A percentile compares a stretch with the other conserved stretches of the same genome.
These are phyloP conservation scores for Periphyllus acericola DNA, from an alignment of 2,888 invertebrate species.

Conservation along the genomic window DNA sequence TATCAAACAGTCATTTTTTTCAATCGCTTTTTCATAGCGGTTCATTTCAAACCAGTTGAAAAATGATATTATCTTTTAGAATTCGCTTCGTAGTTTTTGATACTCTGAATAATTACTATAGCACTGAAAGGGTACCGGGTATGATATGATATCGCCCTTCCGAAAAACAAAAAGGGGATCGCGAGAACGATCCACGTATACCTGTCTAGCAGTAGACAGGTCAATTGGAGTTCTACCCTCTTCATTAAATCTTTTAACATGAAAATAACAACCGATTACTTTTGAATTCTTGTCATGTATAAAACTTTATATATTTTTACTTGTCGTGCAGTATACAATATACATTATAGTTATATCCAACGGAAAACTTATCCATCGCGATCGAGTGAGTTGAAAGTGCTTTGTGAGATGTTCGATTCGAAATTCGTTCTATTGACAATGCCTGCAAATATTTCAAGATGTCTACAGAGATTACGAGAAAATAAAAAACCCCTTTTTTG, in stretches of 20 bases:
- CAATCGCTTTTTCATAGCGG: no score
- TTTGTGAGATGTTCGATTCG: not conserved
- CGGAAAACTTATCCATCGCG: not conserved
- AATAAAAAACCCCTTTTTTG: conserved; percentile 1
- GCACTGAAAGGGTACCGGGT: not conserved
- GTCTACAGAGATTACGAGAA: not conserved
- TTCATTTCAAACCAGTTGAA: not conserved
- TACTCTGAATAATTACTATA: conserved; percentile 15
- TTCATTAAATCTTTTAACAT: conserved; percentile 14
- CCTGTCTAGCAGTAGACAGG: conserved; percentile 18
- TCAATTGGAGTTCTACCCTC: conserved; percentile 35
- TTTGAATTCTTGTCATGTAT: conserved; percentile 1
- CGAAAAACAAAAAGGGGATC: conserved; percentile 46
- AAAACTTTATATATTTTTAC: no score
- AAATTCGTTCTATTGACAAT: not conserved
- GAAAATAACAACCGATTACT: not conserved
- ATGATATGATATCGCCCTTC: conserved; percentile 50
- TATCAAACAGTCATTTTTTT: not conserved
- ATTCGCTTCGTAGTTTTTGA: conserved; percentile 2
- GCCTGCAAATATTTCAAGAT: not conserved
- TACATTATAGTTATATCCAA: not conserved
- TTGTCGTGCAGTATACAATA: no score
- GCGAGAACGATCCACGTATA: conserved; percentile 14
- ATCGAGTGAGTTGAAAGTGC: not conserved
- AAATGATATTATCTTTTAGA: not conserved